These are phyloP conservation scores for Antheraea yamamai DNA, from an alignment of 2,888 invertebrate genomes.

Conservation along the genomic window DNA sequence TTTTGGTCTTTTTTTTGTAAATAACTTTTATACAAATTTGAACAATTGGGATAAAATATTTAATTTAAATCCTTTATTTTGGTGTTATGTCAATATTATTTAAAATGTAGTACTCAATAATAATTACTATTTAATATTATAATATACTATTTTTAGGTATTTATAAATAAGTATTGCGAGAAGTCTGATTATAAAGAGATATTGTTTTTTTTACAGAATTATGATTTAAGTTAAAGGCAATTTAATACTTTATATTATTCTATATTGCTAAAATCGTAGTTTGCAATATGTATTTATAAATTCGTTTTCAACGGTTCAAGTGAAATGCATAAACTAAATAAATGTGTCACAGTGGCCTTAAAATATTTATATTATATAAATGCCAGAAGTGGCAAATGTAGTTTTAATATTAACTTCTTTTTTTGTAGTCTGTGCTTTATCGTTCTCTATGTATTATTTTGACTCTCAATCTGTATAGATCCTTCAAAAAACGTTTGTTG, in stretches of 20 bases:
- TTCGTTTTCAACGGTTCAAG: neutral
- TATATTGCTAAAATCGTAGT: neutral
- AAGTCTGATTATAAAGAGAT: slow-evolving; percentile 12
- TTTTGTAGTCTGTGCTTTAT: neutral
- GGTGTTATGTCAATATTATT: neutral
- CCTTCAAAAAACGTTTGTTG: neutral
- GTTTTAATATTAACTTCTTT: neutral
- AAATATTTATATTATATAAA: neutral
- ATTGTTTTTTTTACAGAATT: neutral
- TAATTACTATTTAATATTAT: neutral
- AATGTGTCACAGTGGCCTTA: slow-evolving; percentile 4
- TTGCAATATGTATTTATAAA: neutral
- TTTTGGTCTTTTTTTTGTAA: neutral
- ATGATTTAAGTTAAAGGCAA: neutral
- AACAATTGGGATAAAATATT: too few relatives aligned
- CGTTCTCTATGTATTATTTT: neutral
- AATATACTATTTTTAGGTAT: neutral
- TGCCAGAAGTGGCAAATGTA: neutral
- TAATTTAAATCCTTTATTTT: neutral
- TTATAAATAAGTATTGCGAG: neutral
- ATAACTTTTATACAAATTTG: too few relatives aligned
- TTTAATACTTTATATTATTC: neutral
- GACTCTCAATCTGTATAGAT: neutral
- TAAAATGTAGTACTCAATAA: neutral
- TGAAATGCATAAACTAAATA: neutral